phyloP scores from a whole-genome alignment of 1,140 invertebrate genomes.

The Lineus longissimus region DNA sequence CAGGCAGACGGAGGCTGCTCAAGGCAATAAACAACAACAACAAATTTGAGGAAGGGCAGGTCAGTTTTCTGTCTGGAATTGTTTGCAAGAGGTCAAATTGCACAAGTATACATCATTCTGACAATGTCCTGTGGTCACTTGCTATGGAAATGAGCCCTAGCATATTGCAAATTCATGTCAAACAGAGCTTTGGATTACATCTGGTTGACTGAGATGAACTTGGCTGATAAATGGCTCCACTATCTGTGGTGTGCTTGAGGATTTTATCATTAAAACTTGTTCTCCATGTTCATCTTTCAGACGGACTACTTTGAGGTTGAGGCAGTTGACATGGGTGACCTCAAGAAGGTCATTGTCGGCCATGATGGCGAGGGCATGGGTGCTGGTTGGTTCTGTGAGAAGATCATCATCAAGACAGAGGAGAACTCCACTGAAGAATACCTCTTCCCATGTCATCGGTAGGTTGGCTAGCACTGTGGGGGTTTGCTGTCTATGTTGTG shows the following conservation, averaged over 20 bases:
- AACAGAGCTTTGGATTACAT: too few relatives aligned
- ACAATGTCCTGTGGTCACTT: too few relatives aligned
- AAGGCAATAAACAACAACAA: conserved; percentile 18
- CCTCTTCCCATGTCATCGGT: conserved; percentile 44
- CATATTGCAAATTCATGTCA: too few relatives aligned
- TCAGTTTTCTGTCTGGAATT: conserved; percentile 1
- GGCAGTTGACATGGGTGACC: conserved; percentile 36
- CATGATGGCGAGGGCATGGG: conserved; percentile 44
- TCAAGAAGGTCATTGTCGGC: conserved; percentile 41
- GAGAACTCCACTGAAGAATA: conserved; percentile 24
- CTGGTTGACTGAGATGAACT: too few relatives aligned
- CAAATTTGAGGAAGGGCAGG: conserved; percentile 19
- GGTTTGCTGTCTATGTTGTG: neutral
- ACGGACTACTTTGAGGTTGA: conserved; percentile 40
- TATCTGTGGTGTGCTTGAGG: too few relatives aligned
- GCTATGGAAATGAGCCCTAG: too few relatives aligned
- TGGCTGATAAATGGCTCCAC: too few relatives aligned
- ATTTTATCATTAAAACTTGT: too few relatives aligned
- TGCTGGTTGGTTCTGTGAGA: conserved; percentile 43
- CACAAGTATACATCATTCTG: too few relatives aligned
- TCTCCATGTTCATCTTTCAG: conserved; percentile 16
- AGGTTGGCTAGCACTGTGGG: conserved; percentile 16
- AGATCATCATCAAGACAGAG: conserved; percentile 27
- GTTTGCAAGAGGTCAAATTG: too few relatives aligned
- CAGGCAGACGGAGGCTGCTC: conserved; percentile 10